A percentile compares a stretch with the other conserved stretches of the same genome.
Evolutionary conservation across 2,113 vertebrate species (phyloP).

Genomic region (Bos javanicus): DNA sequence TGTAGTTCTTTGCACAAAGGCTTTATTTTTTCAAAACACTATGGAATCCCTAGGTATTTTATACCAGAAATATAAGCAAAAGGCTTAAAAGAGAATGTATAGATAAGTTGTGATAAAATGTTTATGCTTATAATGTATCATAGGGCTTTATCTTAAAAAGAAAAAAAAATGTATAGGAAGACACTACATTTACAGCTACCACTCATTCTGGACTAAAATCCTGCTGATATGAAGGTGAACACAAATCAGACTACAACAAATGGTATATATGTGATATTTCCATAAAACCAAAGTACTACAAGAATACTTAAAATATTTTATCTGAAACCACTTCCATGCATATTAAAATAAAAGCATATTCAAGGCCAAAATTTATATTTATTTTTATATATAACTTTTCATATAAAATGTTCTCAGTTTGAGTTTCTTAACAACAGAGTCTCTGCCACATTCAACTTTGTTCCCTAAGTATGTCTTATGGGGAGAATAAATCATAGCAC

Average conservation of each 20-base stretch:
- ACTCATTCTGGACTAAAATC: background rate
- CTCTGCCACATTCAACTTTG: background rate
- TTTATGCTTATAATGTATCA: background rate
- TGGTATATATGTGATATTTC: background rate
- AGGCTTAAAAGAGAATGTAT: background rate
- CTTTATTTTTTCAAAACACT: background rate
- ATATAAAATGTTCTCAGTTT: background rate
- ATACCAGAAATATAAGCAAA: background rate
- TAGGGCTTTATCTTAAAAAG: background rate
- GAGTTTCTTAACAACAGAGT: background rate
- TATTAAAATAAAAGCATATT: background rate
- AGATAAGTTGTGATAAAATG: background rate
- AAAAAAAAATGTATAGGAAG: background rate
- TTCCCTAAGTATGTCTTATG: background rate
- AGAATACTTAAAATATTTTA: background rate
- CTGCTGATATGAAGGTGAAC: background rate
- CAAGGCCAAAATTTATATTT: background rate
- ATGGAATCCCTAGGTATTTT: background rate
- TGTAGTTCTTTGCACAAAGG: background rate
- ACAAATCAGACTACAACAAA: background rate
- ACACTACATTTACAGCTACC: background rate
- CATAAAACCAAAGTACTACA: background rate
- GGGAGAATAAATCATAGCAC: background rate
- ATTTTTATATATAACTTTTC: background rate
- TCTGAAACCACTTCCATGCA: background rate